Evolutionary conservation across 2,888 invertebrate genomes (phyloP), one percentile per base, ranked within the genome.

Genomic region (Leptopilina drosophilae): DNA sequence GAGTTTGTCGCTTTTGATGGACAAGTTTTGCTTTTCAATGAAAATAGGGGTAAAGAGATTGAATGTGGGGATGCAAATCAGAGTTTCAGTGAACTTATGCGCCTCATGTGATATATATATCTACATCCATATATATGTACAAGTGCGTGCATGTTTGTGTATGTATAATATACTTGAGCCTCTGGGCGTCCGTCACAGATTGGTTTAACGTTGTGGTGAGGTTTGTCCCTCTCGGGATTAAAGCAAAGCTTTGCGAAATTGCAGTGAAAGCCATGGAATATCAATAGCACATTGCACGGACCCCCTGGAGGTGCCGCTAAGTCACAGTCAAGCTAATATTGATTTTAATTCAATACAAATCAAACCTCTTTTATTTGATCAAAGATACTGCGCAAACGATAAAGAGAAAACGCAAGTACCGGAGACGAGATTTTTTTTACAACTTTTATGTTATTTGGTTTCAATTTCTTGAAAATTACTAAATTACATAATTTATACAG

Each of bases 201-300:
- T 82, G 82, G 83, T 82, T 82, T 78, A 82, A 80, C 82, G 81
- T 78, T 79, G 80, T 77, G 83, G 80, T 80, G 83, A 85, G 84
- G 84, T 85, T 80, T 83, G 87, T 88, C 87, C 86, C 81, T 81
- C 73, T 81, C 69, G 86, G 87, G 88, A 87, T 87, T 87, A 87
- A 87, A 89, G 87, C 85, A 87, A 88, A 87, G 87, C 89, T 85
- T 87, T 85, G 86, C 84, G 87, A 88, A 88, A 87, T 89, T 88
- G 89, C 87, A 83, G 84, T 82, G 84, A 86, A 86, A 86, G 86
- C 88, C 86, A 84, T 83, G 84, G 86, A 86, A 87, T 89, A 89
- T 89, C 88, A 88, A 88, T 87, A 87, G 87, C 86, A 85, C 84
- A 69, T 66, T 73, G 81, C 82, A 78, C 80, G 78, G 78, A 81